A percentile compares a stretch with the other conserved stretches of the same genome.
Conservation (phyloP, 2,797 vertebrate genomes). For the Delichon dasypus region DNA sequence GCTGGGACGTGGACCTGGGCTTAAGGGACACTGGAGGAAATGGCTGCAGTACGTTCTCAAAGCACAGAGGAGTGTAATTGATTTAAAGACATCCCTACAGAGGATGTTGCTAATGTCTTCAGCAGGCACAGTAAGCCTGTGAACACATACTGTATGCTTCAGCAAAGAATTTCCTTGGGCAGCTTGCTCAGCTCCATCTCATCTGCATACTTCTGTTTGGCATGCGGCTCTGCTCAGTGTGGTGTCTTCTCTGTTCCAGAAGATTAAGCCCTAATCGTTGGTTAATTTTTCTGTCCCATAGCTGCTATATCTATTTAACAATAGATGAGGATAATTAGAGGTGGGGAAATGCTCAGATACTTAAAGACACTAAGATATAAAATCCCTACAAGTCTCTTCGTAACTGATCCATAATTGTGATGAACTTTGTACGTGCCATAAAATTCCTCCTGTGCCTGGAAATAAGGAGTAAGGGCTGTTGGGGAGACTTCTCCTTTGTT, state of each 20-base stretch:
- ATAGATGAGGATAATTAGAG: not conserved
- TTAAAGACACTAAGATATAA: not conserved
- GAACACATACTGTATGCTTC: not conserved
- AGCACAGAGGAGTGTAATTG: constrained; percentile 37
- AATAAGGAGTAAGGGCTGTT: not conserved
- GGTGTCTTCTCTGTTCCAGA: not conserved
- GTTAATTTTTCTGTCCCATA: not conserved
- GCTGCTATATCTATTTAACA: not conserved
- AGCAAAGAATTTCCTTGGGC: constrained; percentile 28
- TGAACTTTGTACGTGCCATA: not conserved
- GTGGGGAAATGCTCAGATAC: not conserved
- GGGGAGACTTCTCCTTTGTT: not conserved
- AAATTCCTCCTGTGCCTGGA: not conserved
- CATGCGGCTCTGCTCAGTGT: fast-evolving
- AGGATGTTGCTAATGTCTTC: constrained; percentile 42
- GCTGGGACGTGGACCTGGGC: not conserved
- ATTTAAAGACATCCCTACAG: constrained; percentile 35
- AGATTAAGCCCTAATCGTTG: not conserved
- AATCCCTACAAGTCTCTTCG: not conserved
- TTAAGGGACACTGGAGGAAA: not conserved
- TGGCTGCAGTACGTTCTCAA: constrained; percentile 3
- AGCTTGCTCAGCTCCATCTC: not conserved
- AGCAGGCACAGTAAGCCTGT: not conserved
- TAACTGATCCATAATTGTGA: not conserved
- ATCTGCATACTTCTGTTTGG: not conserved